These are phyloP conservation scores for Conus betulinus DNA, from an alignment of 1,140 invertebrate species.

Conservation along the genomic window DNA sequence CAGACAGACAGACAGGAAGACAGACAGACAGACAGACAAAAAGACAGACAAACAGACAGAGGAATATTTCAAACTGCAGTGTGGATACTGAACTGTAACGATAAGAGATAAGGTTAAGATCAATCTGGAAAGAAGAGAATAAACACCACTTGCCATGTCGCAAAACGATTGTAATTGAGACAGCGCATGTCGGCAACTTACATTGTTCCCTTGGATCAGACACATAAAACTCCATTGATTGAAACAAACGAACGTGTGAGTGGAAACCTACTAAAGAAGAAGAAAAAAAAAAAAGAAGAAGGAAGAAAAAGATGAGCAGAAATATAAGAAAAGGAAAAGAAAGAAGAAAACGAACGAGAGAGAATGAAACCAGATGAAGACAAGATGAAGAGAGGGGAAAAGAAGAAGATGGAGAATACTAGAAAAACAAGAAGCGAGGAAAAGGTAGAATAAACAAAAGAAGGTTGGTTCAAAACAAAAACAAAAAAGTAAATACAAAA, in stretches of 20 bases:
- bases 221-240: no score
- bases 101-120: no score
- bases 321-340: neutral
- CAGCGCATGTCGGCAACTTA: no score
- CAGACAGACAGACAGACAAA: neutral
- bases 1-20: neutral
- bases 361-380: neutral
- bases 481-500: neutral
- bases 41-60: neutral
- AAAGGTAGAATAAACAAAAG: neutral
- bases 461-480: neutral
- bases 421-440: neutral
- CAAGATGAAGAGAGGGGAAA: neutral
- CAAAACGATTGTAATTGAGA: no score
- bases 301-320: neutral
- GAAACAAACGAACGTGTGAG: no score
- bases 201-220: no score
- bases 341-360: neutral
- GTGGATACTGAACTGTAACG: no score
- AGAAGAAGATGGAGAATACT: neutral
- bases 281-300: neutral
- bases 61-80: no score
- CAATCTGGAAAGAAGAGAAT: no score
- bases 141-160: no score
- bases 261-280: neutral